Percentiles rank a stretch among this genome's conserved stretches.
Evolutionary conservation across 2,888 invertebrate genomes (phyloP).

Genomic region (Leptopilina syphax): DNA sequence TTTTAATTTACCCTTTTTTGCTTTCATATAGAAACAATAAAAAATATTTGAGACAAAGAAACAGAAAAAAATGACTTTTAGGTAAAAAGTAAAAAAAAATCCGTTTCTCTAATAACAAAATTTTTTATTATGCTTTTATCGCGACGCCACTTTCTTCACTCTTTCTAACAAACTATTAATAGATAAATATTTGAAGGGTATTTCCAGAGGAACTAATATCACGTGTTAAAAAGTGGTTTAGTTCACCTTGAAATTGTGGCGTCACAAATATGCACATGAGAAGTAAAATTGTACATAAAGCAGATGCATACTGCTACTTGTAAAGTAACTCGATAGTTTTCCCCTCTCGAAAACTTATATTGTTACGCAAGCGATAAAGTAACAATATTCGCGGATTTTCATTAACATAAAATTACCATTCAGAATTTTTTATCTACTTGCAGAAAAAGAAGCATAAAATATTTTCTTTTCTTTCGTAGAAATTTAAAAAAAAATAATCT

Average conservation of each 20-base stretch:
- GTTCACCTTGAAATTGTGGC: slow-evolving; percentile 22
- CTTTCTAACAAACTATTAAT: neutral
- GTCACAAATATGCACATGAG: slow-evolving; percentile 16
- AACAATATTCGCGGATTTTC: neutral
- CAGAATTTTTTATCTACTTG: neutral
- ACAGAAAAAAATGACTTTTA: too few species aligned
- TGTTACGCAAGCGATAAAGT: slow-evolving; percentile 7
- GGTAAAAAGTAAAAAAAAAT: too few species aligned
- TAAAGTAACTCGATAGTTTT: slow-evolving; percentile 15
- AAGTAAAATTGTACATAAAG: slow-evolving; percentile 12
- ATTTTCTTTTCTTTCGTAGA: too few species aligned
- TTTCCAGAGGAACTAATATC: slow-evolving; percentile 12
- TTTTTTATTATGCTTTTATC: neutral
- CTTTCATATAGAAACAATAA: too few species aligned
- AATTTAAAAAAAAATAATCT: neutral
- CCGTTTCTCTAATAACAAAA: too few species aligned
- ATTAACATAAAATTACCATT: neutral
- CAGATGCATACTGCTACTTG: slow-evolving; percentile 14
- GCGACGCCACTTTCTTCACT: neutral
- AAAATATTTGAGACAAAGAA: too few species aligned
- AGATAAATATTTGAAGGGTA: slow-evolving; percentile 5
- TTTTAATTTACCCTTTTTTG: too few species aligned
- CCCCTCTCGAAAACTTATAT: slow-evolving; percentile 9
- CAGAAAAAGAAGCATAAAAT: too few species aligned
- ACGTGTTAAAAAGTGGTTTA: neutral